Evolutionary conservation across 2,888 invertebrate genomes (phyloP).

Genomic region (Ormia ochracea): DNA sequence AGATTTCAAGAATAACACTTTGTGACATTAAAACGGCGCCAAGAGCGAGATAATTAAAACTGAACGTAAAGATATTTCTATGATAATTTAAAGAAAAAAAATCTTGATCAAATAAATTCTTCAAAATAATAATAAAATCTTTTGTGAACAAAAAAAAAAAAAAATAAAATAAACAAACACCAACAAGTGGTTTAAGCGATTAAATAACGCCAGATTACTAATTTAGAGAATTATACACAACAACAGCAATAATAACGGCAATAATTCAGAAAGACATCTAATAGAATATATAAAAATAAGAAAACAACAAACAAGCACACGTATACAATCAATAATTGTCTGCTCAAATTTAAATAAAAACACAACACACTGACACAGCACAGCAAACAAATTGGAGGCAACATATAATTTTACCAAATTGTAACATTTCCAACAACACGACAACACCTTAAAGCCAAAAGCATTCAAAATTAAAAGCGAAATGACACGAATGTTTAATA

Average conservation of each 20-base stretch:
- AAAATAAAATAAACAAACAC: neutral
- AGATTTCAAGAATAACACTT: neutral
- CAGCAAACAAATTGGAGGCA: neutral
- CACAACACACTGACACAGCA: neutral
- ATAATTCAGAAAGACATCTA: no score
- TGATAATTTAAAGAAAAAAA: neutral
- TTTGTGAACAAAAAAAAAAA: no score
- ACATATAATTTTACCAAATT: slow-evolving; percentile 37
- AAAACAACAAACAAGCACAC: neutral
- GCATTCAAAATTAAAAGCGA: slow-evolving; percentile 28
- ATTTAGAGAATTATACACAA: neutral
- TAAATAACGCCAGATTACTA: neutral
- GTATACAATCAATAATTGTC: slow-evolving; percentile 17
- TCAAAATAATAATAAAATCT: neutral
- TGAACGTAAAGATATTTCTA: neutral
- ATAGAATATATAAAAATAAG: neutral
- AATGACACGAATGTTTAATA: slow-evolving; percentile 32
- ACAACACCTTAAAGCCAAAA: slow-evolving; percentile 40
- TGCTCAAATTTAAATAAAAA: neutral
- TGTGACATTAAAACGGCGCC: slow-evolving; percentile 21
- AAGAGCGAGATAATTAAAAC: slow-evolving; percentile 10
- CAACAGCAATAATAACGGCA: neutral
- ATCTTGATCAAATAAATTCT: neutral
- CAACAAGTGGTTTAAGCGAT: slow-evolving; percentile 1
- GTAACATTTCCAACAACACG: slow-evolving; percentile 16